Conservation (phyloP, 2,797 vertebrate genomes). For the Tolypeutes matacus region DNA sequence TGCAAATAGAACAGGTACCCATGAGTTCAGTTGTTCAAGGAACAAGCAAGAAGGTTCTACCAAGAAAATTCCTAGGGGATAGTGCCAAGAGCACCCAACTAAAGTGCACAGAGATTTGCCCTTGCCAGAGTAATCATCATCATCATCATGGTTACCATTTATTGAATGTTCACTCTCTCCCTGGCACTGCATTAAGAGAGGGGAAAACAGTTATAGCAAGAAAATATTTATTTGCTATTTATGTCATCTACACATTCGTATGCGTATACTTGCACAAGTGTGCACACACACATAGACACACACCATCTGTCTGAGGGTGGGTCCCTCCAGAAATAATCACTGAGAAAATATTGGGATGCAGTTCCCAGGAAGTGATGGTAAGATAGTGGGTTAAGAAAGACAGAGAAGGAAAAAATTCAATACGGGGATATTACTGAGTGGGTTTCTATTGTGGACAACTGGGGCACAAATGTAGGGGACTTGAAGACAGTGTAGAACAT, state of each 20-base stretch:
- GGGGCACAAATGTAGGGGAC: not conserved
- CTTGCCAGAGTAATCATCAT: not conserved
- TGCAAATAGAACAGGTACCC: not conserved
- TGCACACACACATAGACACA: not conserved
- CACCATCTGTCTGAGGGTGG: not conserved
- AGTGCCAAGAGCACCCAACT: not conserved
- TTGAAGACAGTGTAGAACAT: not conserved
- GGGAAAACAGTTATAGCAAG: not conserved
- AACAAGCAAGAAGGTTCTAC: slow-evolving; percentile 11
- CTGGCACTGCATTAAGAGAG: not conserved
- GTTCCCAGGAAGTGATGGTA: not conserved
- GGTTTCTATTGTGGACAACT: not conserved
- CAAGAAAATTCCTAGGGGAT: not conserved
- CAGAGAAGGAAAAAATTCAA: not conserved
- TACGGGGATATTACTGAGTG: not conserved
- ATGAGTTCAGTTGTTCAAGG: not conserved
- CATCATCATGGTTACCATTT: not conserved
- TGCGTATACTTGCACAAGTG: not conserved
- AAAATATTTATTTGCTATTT: not conserved
- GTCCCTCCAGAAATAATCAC: not conserved
- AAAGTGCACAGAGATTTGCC: not conserved
- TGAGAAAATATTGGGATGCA: not conserved
- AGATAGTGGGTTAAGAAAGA: not conserved
- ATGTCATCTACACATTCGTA: not conserved
- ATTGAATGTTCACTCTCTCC: not conserved